These are phyloP conservation scores for Ceramica pisi DNA, from an alignment of 2,888 invertebrate genomes.

Conservation along the genomic window DNA sequence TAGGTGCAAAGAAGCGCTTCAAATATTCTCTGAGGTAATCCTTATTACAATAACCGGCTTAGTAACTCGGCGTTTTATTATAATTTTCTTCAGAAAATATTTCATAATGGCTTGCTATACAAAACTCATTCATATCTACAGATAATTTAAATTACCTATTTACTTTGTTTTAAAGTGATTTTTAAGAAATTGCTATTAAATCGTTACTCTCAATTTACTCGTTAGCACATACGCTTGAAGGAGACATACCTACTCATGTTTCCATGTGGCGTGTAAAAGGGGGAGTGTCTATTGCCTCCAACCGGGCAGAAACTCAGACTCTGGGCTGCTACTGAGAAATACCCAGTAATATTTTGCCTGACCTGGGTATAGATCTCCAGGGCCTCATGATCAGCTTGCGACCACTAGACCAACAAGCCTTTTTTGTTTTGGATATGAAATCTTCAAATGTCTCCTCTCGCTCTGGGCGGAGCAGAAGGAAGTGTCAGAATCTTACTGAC, in stretches of 20 bases:
- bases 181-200: background rate
- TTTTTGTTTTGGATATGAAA: no score
- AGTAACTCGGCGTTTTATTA: background rate
- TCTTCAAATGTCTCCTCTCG: no score
- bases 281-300: background rate
- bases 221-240: background rate
- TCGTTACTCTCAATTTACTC: background rate
- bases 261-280: background rate
- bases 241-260: background rate
- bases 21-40: constrained; percentile 27
- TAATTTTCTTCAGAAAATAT: constrained; percentile 8
- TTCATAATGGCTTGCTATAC: background rate
- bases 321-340: background rate
- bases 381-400: no score
- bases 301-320: background rate
- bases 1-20: constrained; percentile 10
- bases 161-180: background rate
- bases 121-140: no score
- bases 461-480: no score
- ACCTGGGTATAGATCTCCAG: no score
- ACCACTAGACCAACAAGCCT: no score
- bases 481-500: no score
- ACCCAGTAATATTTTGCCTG: no score
- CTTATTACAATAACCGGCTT: constrained; percentile 34
- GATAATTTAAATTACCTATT: background rate